Evolutionary conservation across 2,113 vertebrate species (phyloP).

Genomic region (Guaruba guarouba): DNA sequence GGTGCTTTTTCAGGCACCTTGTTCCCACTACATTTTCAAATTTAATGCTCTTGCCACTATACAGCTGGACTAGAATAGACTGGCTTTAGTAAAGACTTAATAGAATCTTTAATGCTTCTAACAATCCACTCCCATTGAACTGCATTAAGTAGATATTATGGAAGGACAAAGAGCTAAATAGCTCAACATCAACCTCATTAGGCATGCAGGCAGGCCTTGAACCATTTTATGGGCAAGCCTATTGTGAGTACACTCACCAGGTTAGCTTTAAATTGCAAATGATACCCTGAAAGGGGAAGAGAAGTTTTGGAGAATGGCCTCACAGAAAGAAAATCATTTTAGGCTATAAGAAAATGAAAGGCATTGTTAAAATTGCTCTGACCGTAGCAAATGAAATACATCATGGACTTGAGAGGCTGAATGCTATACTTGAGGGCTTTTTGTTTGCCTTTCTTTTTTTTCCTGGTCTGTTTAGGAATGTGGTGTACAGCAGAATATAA

Average conservation of each 20-base stretch:
- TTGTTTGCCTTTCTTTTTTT: constrained; percentile 24
- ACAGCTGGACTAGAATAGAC: constrained; percentile 83
- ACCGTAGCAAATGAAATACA: constrained; percentile 94
- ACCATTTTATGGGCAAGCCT: constrained; percentile 87
- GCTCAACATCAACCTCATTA: constrained; percentile 95
- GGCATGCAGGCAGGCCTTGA: constrained; percentile 86
- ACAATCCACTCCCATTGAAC: constrained; percentile 95
- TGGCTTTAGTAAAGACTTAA: constrained; percentile 96
- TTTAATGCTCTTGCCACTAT: constrained; percentile 78
- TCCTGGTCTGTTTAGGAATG: neutral
- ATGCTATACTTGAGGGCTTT: constrained; percentile 76
- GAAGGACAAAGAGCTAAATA: constrained; percentile 96
- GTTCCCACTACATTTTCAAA: constrained; percentile 72
- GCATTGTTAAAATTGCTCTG: constrained; percentile 82
- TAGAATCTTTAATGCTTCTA: constrained; percentile 95
- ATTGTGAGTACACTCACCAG: constrained; percentile 94
- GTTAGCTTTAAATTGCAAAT: constrained; percentile 99
- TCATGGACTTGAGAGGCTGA: constrained; percentile 84
- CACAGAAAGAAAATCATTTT: constrained; percentile 91
- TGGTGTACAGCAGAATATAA: constrained; percentile 62
- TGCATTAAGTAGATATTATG: constrained; percentile 99
- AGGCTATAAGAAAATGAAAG: constrained; percentile 89
- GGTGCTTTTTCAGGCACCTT: constrained; percentile 53
- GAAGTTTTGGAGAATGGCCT: constrained; percentile 74
- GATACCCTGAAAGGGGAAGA: constrained; percentile 88